Evolutionary conservation across 2,888 invertebrate species (phyloP).

Genomic region (Autographa pulchrina): DNA sequence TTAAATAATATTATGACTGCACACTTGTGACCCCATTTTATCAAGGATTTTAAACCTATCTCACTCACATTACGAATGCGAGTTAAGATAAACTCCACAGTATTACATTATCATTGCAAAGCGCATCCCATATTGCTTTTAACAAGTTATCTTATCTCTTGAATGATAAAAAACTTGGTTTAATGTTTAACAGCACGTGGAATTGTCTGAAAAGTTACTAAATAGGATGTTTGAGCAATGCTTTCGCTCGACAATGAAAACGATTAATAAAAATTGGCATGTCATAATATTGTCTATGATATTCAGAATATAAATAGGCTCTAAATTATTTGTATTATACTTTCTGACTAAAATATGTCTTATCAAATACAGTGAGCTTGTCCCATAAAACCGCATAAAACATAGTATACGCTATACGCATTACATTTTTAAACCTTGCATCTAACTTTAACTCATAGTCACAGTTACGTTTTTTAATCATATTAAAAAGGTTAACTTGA

Average conservation of each 20-base stretch:
- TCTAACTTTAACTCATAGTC: too few species aligned
- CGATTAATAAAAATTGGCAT: not conserved
- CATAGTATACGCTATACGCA: too few species aligned
- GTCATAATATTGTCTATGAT: not conserved
- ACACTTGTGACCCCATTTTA: slow-evolving; percentile 3
- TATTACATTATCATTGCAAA: slow-evolving; percentile 2
- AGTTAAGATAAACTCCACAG: not conserved
- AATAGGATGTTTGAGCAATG: too few species aligned
- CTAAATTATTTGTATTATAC: too few species aligned
- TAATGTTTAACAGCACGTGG: not conserved
- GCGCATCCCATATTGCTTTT: slow-evolving; percentile 3
- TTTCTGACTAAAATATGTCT: too few species aligned
- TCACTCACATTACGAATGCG: not conserved
- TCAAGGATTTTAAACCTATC: slow-evolving; percentile 3
- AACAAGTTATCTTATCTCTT: not conserved
- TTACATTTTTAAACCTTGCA: too few species aligned
- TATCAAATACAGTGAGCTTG: too few species aligned
- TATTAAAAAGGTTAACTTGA: too few species aligned
- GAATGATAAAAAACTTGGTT: not conserved
- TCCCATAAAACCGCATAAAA: too few species aligned
- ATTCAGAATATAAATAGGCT: not conserved
- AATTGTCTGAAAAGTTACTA: too few species aligned
- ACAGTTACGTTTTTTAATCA: too few species aligned
- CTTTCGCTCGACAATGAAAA: not conserved
- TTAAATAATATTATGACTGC: slow-evolving; percentile 1